Conservation (phyloP, 1,140 invertebrate genomes). For the Stegodyphus dumicola region DNA sequence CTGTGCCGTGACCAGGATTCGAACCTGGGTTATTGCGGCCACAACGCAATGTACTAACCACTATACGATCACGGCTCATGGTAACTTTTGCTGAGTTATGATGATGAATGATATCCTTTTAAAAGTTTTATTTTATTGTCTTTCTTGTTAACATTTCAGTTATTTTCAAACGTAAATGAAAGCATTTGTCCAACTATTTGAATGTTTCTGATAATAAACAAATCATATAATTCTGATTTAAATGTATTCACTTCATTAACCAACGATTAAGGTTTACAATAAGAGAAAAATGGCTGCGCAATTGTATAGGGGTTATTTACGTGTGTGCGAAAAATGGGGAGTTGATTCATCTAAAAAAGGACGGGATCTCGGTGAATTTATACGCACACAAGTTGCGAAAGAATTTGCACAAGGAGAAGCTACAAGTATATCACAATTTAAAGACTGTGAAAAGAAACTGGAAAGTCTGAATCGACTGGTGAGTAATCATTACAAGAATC, state of each 20-base stretch:
- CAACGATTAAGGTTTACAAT: too few species aligned
- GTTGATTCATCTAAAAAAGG: slow-evolving; percentile 78
- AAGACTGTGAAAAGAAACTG: slow-evolving; percentile 76
- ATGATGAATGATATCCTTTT: too few species aligned
- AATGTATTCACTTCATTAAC: too few species aligned
- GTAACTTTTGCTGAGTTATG: too few species aligned
- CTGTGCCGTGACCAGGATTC: slow-evolving; percentile 95
- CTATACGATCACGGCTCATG: slow-evolving; percentile 84
- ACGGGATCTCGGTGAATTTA: slow-evolving; percentile 81
- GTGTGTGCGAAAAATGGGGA: slow-evolving; percentile 83
- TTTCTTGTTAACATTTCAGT: too few species aligned
- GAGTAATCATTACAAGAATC: slow-evolving; percentile 76
- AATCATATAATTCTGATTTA: too few species aligned
- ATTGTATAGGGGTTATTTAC: slow-evolving; percentile 74
- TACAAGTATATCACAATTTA: slow-evolving; percentile 69
- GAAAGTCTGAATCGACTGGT: slow-evolving; percentile 77
- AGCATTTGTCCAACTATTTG: too few species aligned
- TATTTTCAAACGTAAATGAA: too few species aligned
- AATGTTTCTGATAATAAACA: too few species aligned
- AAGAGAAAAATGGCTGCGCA: slow-evolving; percentile 6
- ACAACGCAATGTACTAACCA: slow-evolving; percentile 93
- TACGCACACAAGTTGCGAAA: slow-evolving; percentile 77
- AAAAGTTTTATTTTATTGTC: too few species aligned
- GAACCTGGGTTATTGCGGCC: slow-evolving; percentile 92
- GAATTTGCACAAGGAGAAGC: slow-evolving; percentile 75